phyloP scores from a whole-genome alignment of 2,113 vertebrate genomes.

The Electrona antarctica region DNA sequence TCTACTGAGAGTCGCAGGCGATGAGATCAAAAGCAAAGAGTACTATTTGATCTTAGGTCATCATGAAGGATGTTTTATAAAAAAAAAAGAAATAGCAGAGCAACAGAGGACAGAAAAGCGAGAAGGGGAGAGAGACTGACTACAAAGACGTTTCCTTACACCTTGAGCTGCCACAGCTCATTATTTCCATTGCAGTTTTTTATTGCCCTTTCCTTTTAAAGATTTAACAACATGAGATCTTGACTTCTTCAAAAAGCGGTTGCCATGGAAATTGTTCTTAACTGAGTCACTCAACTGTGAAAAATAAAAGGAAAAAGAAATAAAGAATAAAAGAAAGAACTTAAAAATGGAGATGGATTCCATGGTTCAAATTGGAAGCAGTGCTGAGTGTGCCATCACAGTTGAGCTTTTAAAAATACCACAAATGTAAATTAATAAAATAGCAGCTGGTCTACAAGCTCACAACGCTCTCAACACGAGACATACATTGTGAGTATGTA shows the following conservation, averaged over 20 bases:
- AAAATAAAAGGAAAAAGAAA: background rate
- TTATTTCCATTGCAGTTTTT: slow-evolving; percentile 49
- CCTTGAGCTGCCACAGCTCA: slow-evolving; percentile 37
- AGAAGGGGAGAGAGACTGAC: background rate
- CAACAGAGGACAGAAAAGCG: background rate
- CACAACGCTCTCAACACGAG: too few species aligned
- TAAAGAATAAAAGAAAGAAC: too few species aligned
- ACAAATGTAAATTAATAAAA: too few species aligned
- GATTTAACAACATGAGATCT: slow-evolving; percentile 43
- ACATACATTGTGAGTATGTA: too few species aligned
- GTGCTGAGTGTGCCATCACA: background rate
- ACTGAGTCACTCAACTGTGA: background rate
- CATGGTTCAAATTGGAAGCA: background rate
- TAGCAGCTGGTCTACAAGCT: too few species aligned
- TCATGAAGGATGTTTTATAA: slow-evolving; percentile 28
- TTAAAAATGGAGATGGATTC: background rate
- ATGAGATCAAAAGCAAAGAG: slow-evolving; percentile 48
- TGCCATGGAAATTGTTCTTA: slow-evolving; percentile 45
- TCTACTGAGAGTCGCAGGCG: slow-evolving; percentile 21
- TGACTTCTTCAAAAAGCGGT: slow-evolving; percentile 49
- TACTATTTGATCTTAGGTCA: slow-evolving; percentile 42
- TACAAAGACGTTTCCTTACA: slow-evolving; percentile 9
- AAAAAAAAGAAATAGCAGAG: slow-evolving; percentile 24
- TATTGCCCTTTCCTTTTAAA: slow-evolving; percentile 45
- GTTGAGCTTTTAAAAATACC: too few species aligned